Conservation (phyloP, 2,888 invertebrate species). For the Troides aeacus region DNA sequence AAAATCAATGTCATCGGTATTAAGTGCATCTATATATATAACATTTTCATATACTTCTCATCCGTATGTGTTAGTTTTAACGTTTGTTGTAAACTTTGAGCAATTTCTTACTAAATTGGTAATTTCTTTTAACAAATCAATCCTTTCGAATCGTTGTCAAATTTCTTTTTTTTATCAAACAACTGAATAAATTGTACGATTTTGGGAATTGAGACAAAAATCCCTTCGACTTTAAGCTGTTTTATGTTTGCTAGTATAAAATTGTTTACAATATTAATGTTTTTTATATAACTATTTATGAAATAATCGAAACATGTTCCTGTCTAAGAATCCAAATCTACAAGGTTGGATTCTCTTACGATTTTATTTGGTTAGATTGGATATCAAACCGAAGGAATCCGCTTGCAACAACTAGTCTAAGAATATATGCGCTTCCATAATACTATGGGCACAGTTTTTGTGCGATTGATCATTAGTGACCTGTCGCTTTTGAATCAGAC, state of each 20-base stretch:
- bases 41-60: too few species aligned
- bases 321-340: too few species aligned
- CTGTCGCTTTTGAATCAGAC: slow-evolving; percentile 10
- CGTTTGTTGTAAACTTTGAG: neutral
- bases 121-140: neutral
- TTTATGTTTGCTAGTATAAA: too few species aligned
- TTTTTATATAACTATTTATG: too few species aligned
- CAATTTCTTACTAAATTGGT: neutral
- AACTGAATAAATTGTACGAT: too few species aligned
- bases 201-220: too few species aligned
- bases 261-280: too few species aligned
- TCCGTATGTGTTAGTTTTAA: neutral
- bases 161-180: neutral
- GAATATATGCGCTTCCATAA: slow-evolving; percentile 5
- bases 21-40: neutral
- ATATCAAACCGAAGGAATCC: neutral
- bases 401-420: neutral
- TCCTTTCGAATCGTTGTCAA: neutral
- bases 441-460: slow-evolving; percentile 8
- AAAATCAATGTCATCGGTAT: slow-evolving; percentile 24
- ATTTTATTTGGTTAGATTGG: neutral
- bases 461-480: slow-evolving; percentile 11
- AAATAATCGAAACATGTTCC: too few species aligned
- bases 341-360: too few species aligned
- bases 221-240: too few species aligned